Evolutionary conservation across 2,113 vertebrate species (phyloP).

Genomic region (Entomyzon cyanotis): DNA sequence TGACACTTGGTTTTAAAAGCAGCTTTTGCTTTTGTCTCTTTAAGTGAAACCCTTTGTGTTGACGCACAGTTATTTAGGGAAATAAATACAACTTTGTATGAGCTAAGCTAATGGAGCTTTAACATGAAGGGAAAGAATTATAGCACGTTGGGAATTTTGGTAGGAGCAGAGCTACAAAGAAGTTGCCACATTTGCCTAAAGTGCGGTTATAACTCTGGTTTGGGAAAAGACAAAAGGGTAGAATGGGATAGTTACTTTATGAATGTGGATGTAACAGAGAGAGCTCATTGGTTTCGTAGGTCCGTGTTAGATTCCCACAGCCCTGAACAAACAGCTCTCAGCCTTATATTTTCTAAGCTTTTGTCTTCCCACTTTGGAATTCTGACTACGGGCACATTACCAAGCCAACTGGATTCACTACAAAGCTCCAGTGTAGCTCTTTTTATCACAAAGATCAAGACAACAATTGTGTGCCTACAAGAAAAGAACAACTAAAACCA

Average conservation of each 20-base stretch:
- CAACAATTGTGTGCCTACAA: constrained; percentile 81
- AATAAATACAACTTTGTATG: constrained; percentile 48
- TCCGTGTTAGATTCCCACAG: constrained; percentile 77
- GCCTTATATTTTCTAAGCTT: constrained; percentile 75
- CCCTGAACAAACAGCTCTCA: constrained; percentile 76
- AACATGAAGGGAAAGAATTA: constrained; percentile 50
- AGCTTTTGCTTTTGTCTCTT: constrained; percentile 22
- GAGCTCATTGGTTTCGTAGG: constrained; percentile 58
- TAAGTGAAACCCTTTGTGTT: constrained; percentile 43
- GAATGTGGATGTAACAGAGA: constrained; percentile 71
- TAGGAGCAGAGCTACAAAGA: constrained; percentile 55
- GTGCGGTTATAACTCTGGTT: constrained; percentile 53
- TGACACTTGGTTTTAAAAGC: constrained; percentile 31
- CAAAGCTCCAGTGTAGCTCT: constrained; percentile 75
- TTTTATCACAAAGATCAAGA: constrained; percentile 82
- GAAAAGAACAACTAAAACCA: constrained; percentile 82
- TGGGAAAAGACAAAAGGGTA: constrained; percentile 62
- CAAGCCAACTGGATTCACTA: constrained; percentile 79
- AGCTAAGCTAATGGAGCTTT: constrained; percentile 33
- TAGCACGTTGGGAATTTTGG: constrained; percentile 28
- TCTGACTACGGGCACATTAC: constrained; percentile 77
- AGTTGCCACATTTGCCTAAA: constrained; percentile 59
- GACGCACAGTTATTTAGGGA: constrained; percentile 24
- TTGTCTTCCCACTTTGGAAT: constrained; percentile 79
- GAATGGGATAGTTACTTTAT: constrained; percentile 54